phyloP scores from a whole-genome alignment of 2,113 vertebrate species.

The Pollachius pollachius region DNA sequence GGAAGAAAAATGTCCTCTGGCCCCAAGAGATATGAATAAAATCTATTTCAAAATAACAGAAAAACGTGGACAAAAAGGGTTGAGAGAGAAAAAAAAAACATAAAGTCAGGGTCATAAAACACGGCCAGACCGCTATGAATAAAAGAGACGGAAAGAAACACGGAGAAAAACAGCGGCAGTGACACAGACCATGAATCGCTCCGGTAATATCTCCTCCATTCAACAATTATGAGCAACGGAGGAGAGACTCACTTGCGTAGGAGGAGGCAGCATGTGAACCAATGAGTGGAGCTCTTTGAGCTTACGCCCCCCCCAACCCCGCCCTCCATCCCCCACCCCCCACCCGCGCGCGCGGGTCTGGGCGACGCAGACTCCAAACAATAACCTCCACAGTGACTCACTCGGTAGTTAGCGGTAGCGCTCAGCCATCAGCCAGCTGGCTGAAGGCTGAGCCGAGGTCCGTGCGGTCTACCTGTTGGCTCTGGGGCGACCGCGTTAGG shows the following conservation, averaged over 20 bases:
- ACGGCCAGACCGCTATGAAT: no score
- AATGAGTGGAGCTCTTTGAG: neutral
- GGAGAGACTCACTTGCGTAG: slow-evolving; percentile 14
- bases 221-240: slow-evolving; percentile 21
- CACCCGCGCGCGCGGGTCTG: neutral
- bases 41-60: no score
- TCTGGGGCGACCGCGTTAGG: no score
- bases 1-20: no score
- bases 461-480: no score
- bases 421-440: no score
- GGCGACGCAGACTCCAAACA: neutral
- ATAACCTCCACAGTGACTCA: neutral
- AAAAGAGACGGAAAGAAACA: neutral
- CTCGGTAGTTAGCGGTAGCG: neutral
- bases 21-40: no score
- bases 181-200: slow-evolving; percentile 34
- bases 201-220: slow-evolving; percentile 22
- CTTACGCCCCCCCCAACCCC: neutral
- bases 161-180: neutral
- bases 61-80: no score
- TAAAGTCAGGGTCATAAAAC: no score
- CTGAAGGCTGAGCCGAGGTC: no score
- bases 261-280: slow-evolving; percentile 32
- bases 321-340: neutral
- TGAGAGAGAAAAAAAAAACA: no score